A percentile compares a stretch with the other conserved stretches of the same genome.
phyloP scores from a whole-genome alignment of 2,888 invertebrate genomes.

The Mamestra brassicae region DNA sequence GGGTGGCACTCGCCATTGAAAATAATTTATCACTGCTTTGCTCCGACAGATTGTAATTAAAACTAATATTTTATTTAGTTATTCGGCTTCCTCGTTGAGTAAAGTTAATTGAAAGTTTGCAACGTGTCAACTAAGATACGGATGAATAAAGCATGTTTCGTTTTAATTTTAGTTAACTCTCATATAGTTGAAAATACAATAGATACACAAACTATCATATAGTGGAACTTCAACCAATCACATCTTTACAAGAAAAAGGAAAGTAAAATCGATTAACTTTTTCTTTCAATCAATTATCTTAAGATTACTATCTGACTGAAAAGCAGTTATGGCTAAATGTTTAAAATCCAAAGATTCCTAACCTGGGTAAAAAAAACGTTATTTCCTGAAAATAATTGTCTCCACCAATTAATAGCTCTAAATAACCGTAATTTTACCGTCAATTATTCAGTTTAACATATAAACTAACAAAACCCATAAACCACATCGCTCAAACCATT shows the following conservation, averaged over 20 bases:
- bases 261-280: background rate
- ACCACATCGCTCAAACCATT: conserved; percentile 25
- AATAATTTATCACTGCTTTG: conserved; percentile 55
- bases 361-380: too few relatives aligned
- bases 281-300: background rate
- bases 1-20: conserved; percentile 54
- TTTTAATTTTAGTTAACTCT: background rate
- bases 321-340: background rate
- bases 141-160: background rate
- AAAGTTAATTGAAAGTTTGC: background rate
- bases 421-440: background rate
- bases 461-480: conserved; percentile 23
- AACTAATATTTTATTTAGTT: conserved; percentile 44
- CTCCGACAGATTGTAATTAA: conserved; percentile 46
- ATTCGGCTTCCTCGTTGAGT: background rate
- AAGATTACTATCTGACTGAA: background rate
- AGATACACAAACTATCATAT: too few relatives aligned
- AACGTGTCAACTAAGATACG: background rate
- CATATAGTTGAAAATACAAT: background rate
- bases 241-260: too few relatives aligned
- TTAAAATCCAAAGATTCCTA: too few relatives aligned
- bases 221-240: background rate
- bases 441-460: background rate
- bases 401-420: background rate
- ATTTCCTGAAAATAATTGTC: too few relatives aligned